Evolutionary conservation across 2,888 invertebrate genomes (phyloP), one percentile per base, ranked within the genome.

Genomic region (Cordilura impudica): DNA sequence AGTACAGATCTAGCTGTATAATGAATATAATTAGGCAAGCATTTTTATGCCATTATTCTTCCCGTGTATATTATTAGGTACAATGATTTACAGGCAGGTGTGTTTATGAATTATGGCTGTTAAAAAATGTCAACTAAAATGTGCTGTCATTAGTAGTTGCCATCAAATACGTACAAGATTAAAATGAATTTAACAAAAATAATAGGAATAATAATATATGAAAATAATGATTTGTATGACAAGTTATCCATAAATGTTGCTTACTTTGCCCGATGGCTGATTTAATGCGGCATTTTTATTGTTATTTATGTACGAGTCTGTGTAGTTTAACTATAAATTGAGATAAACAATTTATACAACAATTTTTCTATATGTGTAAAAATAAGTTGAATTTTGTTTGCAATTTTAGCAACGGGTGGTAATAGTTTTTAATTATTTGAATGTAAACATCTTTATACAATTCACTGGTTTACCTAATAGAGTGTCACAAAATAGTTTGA

Each of bases 101-200:
- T 79, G 63, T 72, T 67, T 75, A 75, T 79, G 75, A 79, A 75
- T 79, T 75, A 79, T 79, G 79, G 63, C 58, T 75, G 71, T 58
- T 67, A 58, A 67, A 75, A 79, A 79, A 79, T 79, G 77, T 67
- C 81, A 70, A 60, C 63, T 69, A 73, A 80, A 76, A 78, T 81
- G 78, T 76, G 82, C 81, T 81, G 82, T 82, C 82, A 82, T 80
- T 82, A 73, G 78, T 78, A 81, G 75, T 82, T 82, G 82, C 81
- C 82, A 81, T 70, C 78, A 78, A 78, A 82, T 77, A 76, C 73
- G 78, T 75, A 75, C 75, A 75, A 67, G 71, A 79, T 75, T 56
- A 54, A 69, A 69, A 75, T 61, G 35, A 49, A 75, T 74, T 53
- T 78, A 10, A 47, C 2, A 47, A 18, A 47, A 31, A 71, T 39